Base-by-base conservation (phyloP, 2,113 vertebrate genomes). In the Tragelaphus imberbis region DNA sequence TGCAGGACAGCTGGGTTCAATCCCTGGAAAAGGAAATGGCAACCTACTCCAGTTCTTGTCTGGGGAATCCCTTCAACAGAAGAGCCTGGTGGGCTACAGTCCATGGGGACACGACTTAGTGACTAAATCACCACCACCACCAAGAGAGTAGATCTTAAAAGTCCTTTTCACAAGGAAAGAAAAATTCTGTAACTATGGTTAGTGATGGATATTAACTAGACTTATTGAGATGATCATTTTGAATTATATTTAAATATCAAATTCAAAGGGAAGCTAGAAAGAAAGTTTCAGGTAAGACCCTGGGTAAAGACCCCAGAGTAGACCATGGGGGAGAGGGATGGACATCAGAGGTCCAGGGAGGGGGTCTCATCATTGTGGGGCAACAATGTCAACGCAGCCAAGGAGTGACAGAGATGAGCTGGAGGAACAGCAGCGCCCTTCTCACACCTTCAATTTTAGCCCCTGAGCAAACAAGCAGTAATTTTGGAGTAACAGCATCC, bases 131-230 rank as follows among this genome's bases (percentile, higher is more conserved):
- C 12, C 23, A 44, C 40, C 40, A 27, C 40, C 40, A 27, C 61
- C 25, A 25, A 25, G 15, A 88, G 3, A 55, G 16, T 19, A 77
- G 12, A 36, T 75, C 55, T 85, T 86, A 28, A 23, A 77, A 51
- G 40, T 51, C 75, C 53, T 86, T 56, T 51, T 93, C 25, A 21
- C 65, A 51, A 86, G 91, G 84, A 59, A 85, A 85, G n/a, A 40
- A 56, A 47, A 36, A 28, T n/a, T 58, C 51, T 92, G 6, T n/a
- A 47, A 56, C 19, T 44, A 5, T 58, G 51, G 55, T 36, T 56
- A 36, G 36, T 84, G 59, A 84, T 61, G 21, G 59, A 55, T 55
- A 28, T 47, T 85, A 85, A n/a, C 21, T 28, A 58, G 28, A 28
- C 91, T 47, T 47, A 58, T 8, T 47, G 63, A 27, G 81, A 30